phyloP scores from a whole-genome alignment of 2,113 vertebrate genomes.

The Notarius lentiginosus region DNA sequence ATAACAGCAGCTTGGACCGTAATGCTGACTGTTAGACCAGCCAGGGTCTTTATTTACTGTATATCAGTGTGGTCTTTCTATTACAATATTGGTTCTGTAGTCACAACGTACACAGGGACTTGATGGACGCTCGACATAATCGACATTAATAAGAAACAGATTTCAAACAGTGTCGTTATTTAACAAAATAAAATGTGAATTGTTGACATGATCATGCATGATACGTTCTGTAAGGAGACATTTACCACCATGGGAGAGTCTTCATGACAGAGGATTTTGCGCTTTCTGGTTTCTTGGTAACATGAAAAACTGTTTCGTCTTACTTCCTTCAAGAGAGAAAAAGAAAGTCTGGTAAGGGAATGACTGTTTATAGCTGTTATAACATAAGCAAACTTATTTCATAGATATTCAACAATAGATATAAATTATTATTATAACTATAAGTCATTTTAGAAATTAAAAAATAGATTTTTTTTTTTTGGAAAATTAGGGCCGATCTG shows the following conservation, averaged over 20 bases:
- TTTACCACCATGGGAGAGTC: not conserved
- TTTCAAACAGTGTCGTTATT: not conserved
- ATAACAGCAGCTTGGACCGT: not conserved
- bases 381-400: not conserved
- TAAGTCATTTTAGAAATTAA: not conserved
- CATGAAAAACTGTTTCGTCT: no score
- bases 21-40: not conserved
- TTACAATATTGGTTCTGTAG: not conserved
- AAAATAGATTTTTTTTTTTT: not conserved
- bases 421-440: not conserved
- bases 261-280: not conserved
- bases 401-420: not conserved
- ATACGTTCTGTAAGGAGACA: not conserved
- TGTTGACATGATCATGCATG: not conserved
- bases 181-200: not conserved
- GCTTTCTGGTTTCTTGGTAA: not conserved
- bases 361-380: not conserved
- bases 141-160: not conserved
- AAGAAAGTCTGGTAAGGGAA: not conserved
- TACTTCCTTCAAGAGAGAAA: not conserved
- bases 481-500: not conserved
- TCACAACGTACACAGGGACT: not conserved
- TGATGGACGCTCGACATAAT: not conserved
- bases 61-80: not conserved
- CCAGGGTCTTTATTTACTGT: not conserved